A percentile compares a stretch with the other conserved stretches of the same genome.
These are phyloP conservation scores for Eupithecia centaureata DNA, from an alignment of 2,888 invertebrate genomes.

Conservation along the genomic window DNA sequence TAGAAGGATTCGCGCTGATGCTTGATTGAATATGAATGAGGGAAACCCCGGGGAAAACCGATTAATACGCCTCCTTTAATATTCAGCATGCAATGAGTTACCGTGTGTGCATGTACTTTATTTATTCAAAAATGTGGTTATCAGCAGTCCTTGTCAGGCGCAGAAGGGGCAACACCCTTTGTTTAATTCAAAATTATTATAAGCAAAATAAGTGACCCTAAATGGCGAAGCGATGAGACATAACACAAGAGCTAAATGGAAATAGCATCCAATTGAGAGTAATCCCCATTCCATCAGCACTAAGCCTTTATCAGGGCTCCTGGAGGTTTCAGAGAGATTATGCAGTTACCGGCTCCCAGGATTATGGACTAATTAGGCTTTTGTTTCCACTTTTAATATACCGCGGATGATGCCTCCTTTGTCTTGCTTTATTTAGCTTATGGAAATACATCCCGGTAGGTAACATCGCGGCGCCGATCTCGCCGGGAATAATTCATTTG, in stretches of 20 bases:
- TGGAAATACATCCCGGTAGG: constrained; percentile 29
- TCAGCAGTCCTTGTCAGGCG: not conserved
- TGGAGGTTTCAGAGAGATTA: constrained; percentile 33
- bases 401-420: constrained; percentile 43
- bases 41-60: constrained; percentile 29
- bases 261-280: constrained; percentile 22
- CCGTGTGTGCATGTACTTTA: not conserved
- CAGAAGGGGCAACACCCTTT: not conserved
- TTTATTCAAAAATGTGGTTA: not conserved
- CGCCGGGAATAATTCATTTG: constrained; percentile 20
- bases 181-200: not conserved
- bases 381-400: constrained; percentile 57
- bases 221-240: not conserved
- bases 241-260: constrained; percentile 13
- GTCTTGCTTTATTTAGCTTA: constrained; percentile 42
- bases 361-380: constrained; percentile 44
- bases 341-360: constrained; percentile 35
- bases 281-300: constrained; percentile 23
- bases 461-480: constrained; percentile 7
- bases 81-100: not conserved
- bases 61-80: constrained; percentile 13
- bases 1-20: not conserved
- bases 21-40: constrained; percentile 8
- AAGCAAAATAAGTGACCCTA: not conserved
- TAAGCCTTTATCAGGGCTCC: constrained; percentile 26